These are phyloP conservation scores for Phylloscopus whistleri DNA, from an alignment of 2,113 vertebrate species.

Conservation along the genomic window DNA sequence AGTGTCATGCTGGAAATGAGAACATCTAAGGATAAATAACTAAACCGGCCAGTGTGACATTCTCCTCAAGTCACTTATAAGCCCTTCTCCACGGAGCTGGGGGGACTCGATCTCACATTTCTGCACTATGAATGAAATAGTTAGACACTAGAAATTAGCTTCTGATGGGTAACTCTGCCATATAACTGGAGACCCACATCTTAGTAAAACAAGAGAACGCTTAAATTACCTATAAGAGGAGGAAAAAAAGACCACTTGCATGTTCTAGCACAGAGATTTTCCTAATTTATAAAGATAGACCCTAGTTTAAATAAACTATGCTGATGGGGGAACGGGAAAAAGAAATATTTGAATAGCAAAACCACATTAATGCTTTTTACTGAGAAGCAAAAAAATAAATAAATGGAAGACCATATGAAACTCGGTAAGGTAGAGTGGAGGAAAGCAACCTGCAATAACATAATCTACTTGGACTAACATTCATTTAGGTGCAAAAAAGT, in stretches of 20 bases:
- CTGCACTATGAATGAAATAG: neutral
- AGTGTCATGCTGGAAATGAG: neutral
- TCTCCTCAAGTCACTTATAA: neutral
- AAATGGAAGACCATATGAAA: neutral
- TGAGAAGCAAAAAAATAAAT: neutral
- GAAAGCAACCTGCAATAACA: constrained; percentile 6
- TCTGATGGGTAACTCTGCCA: neutral
- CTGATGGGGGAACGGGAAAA: neutral
- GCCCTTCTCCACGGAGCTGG: neutral
- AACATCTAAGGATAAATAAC: neutral
- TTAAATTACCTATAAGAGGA: neutral
- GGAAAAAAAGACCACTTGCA: neutral
- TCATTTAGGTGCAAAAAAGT: neutral
- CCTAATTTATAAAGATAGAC: neutral
- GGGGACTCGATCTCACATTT: neutral
- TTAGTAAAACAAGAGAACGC: neutral
- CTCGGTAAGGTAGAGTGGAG: neutral
- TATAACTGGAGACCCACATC: neutral
- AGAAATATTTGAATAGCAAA: constrained; percentile 29
- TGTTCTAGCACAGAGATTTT: neutral
- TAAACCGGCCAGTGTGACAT: neutral
- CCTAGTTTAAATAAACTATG: neutral
- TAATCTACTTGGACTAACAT: neutral
- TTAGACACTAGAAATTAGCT: neutral
- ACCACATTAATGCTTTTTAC: constrained; percentile 7